Base-by-base conservation (phyloP, 2,113 vertebrate genomes). In the Tachysurus vachellii region DNA sequence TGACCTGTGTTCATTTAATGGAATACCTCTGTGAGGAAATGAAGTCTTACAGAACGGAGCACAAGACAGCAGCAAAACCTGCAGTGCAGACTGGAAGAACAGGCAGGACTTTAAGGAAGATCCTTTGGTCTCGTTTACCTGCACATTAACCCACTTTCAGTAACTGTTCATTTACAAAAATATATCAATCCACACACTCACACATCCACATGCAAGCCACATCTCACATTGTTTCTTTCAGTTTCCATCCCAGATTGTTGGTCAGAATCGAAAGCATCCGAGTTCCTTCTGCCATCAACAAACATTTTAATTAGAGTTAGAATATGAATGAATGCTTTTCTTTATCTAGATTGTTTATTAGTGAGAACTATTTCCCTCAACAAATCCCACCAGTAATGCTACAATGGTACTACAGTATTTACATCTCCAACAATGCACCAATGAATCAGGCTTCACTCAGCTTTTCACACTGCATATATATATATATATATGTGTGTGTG, bases 51-150 rank as follows among this genome's bases (percentile, higher is more conserved):
- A 66, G 81, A 62, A 44, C 11, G 62, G 61, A 11, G n/a, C 36
- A 16, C 36, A 82, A 44, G 10, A 50, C 81, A 53, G 26, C 44
- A 66, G 62, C 21, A 83, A 23, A 66, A 44, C 61, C 68, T 17
- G 81, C 8, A 83, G 14, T 53, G 26, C 26, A 26, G 57, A 82
- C 57, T 44, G 42, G 68, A 53, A 68, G 23, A 26, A 50, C 80
- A 54, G 53, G 36, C 53, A 53, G 1, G 42, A 83, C 44, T 66
- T 47, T 53, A n/a, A 83, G 42, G 11, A 82, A 26, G 56, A 47
- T 50, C 16, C 59, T 31, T 16, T 82, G 16, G n/a, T 82, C 47
- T 53, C 11, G 16, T 83, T 83, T 14, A 71, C 82, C 82, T 83
- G 64, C 3, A 71, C 9, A 36, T 83, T 13, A 71, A 31, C n/a